A percentile compares a stretch with the other conserved stretches of the same genome.
These are phyloP conservation scores for Scaptomyza cyrtandrae DNA, from an alignment of 2,888 invertebrate species.

Conservation along the genomic window DNA sequence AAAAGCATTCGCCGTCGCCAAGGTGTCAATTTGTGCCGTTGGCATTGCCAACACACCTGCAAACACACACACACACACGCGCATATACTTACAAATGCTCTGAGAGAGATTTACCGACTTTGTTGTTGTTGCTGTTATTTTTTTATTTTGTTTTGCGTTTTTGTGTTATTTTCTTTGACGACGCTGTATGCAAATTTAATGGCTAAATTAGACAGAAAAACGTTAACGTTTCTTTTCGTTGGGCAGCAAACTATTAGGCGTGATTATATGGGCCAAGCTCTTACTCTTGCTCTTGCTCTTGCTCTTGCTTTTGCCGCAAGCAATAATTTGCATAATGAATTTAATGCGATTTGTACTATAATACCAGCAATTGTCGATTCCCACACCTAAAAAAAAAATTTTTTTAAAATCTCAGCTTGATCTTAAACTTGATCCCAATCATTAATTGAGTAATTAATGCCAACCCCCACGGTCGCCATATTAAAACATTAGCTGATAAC, in stretches of 20 bases:
- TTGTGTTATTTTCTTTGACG: slow-evolving; percentile 48
- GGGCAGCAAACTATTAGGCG: slow-evolving; percentile 56
- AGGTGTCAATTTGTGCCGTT: slow-evolving; percentile 76
- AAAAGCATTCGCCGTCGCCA: slow-evolving; percentile 55
- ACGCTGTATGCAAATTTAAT: slow-evolving; percentile 77
- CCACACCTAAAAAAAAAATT: slow-evolving; percentile 1
- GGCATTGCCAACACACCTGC: slow-evolving; percentile 53
- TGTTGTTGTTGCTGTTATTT: slow-evolving; percentile 20
- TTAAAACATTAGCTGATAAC: slow-evolving; percentile 42
- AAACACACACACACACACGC: slow-evolving; percentile 18
- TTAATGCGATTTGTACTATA: slow-evolving; percentile 59
- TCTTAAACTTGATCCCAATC: slow-evolving; percentile 18
- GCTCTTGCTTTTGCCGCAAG: slow-evolving; percentile 37
- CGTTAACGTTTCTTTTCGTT: slow-evolving; percentile 39
- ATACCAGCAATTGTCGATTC: slow-evolving; percentile 46
- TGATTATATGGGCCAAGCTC: slow-evolving; percentile 62
- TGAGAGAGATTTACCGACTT: slow-evolving; percentile 6
- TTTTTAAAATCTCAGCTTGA: background rate
- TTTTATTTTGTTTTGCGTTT: slow-evolving; percentile 14
- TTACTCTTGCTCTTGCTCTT: slow-evolving; percentile 33
- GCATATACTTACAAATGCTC: slow-evolving; percentile 14
- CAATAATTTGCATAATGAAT: slow-evolving; percentile 72
- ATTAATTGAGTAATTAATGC: slow-evolving; percentile 80
- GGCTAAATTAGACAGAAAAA: slow-evolving; percentile 74
- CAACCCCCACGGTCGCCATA: slow-evolving; percentile 58